A percentile compares a stretch with the other conserved stretches of the same genome.
These are phyloP conservation scores for Drosophila lacteicornis DNA, from an alignment of 1,140 invertebrate genomes.

Conservation along the genomic window DNA sequence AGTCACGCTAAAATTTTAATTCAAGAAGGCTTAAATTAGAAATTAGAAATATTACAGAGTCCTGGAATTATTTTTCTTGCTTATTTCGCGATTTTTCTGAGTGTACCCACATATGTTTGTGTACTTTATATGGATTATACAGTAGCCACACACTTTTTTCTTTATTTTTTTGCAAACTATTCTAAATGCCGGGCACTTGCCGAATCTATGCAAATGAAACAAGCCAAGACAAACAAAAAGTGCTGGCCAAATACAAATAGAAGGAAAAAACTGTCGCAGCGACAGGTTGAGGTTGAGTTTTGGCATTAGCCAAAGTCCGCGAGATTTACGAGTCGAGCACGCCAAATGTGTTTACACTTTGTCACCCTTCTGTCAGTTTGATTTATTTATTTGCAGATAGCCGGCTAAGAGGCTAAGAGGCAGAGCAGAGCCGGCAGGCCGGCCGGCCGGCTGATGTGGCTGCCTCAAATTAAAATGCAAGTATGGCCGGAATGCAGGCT, in stretches of 20 bases:
- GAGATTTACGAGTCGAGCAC: conserved; percentile 79
- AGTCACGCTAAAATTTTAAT: no score
- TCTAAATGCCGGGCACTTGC: conserved; percentile 75
- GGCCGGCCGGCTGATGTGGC: conserved; percentile 61
- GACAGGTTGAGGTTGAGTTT: conserved; percentile 60
- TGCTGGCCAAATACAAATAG: conserved; percentile 18
- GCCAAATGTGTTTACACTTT: conserved; percentile 85
- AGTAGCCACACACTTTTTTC: conserved; percentile 33
- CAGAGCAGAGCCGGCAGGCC: conserved; percentile 34
- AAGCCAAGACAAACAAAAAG: conserved; percentile 27
- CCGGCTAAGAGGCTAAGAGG: conserved; percentile 37
- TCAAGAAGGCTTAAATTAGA: not conserved
- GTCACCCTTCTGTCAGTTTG: conserved; percentile 84
- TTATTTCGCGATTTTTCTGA: not conserved
- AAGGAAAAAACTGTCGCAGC: conserved; percentile 49
- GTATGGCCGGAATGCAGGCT: conserved; percentile 80
- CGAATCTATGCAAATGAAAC: conserved; percentile 79
- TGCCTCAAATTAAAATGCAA: conserved; percentile 81
- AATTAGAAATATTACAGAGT: not conserved
- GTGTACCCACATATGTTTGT: conserved; percentile 4
- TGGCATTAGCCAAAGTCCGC: conserved; percentile 73
- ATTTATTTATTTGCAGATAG: conserved; percentile 84
- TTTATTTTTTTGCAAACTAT: conserved; percentile 52
- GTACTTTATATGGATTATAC: conserved; percentile 19
- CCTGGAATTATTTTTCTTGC: not conserved